These are phyloP conservation scores for Ptychoptera albimana DNA, from an alignment of 2,888 invertebrate species.

Conservation along the genomic window DNA sequence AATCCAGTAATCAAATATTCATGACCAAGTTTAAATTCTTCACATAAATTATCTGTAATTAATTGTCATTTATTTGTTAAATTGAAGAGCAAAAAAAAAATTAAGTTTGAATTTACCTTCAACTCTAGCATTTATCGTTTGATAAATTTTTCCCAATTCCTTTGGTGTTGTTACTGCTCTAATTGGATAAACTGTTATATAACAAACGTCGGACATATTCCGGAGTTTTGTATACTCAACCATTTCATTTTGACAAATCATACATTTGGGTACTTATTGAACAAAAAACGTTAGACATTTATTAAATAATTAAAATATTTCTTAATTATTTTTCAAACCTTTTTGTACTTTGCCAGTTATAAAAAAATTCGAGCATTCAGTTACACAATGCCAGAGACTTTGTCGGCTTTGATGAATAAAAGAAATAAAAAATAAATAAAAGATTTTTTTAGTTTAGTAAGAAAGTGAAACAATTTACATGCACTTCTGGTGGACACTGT, in stretches of 20 bases:
- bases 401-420: too few relatives aligned
- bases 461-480: constrained; percentile 16
- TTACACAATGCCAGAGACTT: too few relatives aligned
- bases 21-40: constrained; percentile 19
- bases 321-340: too few relatives aligned
- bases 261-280: constrained; percentile 20
- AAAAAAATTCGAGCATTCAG: too few relatives aligned
- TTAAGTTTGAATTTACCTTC: constrained; percentile 13
- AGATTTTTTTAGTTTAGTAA: too few relatives aligned
- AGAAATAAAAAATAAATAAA: not conserved
- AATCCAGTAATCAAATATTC: constrained; percentile 21
- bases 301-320: too few relatives aligned
- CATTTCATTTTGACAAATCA: constrained; percentile 20
- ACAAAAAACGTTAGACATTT: not conserved
- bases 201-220: constrained; percentile 16
- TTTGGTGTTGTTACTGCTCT: constrained; percentile 18
- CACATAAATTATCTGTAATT: constrained; percentile 14
- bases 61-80: not conserved
- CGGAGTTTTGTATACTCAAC: constrained; percentile 23
- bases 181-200: constrained; percentile 19
- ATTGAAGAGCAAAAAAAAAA: not conserved
- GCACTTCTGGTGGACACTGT: constrained; percentile 17
- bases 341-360: too few relatives aligned
- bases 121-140: constrained; percentile 16
- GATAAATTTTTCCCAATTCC: constrained; percentile 15